Evolutionary conservation across 2,888 invertebrate species (phyloP).

Genomic region (Eulithis prunata): DNA sequence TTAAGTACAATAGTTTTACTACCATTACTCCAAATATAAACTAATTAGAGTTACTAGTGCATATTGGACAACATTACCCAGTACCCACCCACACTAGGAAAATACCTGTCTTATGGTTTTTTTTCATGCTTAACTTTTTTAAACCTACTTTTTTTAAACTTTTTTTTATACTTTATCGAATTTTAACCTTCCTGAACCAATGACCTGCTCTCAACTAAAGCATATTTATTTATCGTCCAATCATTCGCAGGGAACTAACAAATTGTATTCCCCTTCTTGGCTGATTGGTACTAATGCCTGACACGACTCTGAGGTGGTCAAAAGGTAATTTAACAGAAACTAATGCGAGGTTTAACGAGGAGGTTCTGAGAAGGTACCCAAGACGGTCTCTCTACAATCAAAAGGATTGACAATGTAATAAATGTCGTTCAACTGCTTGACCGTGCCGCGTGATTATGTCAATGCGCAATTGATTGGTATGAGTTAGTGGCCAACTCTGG

Average conservation of each 20-base stretch:
- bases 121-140: too few relatives aligned
- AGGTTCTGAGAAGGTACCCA: slow-evolving; percentile 40
- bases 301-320: slow-evolving; percentile 38
- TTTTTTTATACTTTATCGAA: background rate
- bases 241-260: slow-evolving; percentile 25
- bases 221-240: slow-evolving; percentile 10
- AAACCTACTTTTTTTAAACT: too few relatives aligned
- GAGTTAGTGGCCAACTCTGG: too few relatives aligned
- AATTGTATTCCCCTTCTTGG: slow-evolving; percentile 20
- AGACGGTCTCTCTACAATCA: slow-evolving; percentile 31
- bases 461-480: slow-evolving; percentile 32
- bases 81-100: too few relatives aligned
- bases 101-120: too few relatives aligned
- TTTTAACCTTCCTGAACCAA: background rate
- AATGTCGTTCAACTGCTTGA: slow-evolving; percentile 36
- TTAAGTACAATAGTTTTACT: too few relatives aligned
- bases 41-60: too few relatives aligned
- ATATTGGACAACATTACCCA: too few relatives aligned
- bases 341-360: slow-evolving; percentile 40
- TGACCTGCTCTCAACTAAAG: background rate
- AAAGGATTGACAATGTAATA: slow-evolving; percentile 40
- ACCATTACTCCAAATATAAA: too few relatives aligned
- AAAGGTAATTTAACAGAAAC: slow-evolving; percentile 38
- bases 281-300: slow-evolving; percentile 34
- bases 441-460: slow-evolving; percentile 32